Conservation (phyloP, 2,888 invertebrate species). For the Mythimna ferrago region DNA sequence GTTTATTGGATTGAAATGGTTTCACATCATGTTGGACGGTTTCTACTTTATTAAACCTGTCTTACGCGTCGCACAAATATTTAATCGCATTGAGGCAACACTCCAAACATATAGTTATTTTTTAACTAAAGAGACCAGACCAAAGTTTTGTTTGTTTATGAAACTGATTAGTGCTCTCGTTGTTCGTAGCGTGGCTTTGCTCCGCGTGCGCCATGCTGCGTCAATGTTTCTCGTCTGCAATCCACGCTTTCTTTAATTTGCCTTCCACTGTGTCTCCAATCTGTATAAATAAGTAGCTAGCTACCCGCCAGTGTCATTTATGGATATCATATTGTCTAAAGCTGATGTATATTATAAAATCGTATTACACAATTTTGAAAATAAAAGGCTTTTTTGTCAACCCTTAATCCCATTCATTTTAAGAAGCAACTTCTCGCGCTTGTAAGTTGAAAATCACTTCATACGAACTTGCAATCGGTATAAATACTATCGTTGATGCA, state of each 20-base stretch:
- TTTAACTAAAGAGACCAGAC: conserved; percentile 3
- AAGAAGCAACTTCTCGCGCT: background rate
- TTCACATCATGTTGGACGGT: background rate
- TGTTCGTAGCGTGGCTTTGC: conserved; percentile 3
- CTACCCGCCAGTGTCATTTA: conserved; percentile 55
- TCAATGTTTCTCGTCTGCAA: conserved; percentile 18
- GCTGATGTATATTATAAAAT: conserved; percentile 62
- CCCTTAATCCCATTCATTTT: background rate
- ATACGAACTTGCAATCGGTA: background rate
- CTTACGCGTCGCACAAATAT: conserved; percentile 26
- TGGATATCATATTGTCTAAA: conserved; percentile 56
- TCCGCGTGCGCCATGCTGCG: conserved; percentile 3
- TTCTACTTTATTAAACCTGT: conserved; percentile 13
- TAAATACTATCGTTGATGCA: background rate
- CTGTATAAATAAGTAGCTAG: conserved; percentile 33
- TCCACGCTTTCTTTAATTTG: conserved; percentile 32
- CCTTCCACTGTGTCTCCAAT: conserved; percentile 8
- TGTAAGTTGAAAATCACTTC: background rate
- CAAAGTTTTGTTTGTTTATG: conserved; percentile 24
- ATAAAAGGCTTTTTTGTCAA: background rate
- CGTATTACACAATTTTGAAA: conserved; percentile 60
- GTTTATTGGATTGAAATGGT: conserved; percentile 7
- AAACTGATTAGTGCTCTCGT: conserved; percentile 20
- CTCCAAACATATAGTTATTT: background rate
- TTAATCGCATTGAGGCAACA: conserved; percentile 18